Conservation (phyloP, 2,888 invertebrate species). For the Xylophagus ater region DNA sequence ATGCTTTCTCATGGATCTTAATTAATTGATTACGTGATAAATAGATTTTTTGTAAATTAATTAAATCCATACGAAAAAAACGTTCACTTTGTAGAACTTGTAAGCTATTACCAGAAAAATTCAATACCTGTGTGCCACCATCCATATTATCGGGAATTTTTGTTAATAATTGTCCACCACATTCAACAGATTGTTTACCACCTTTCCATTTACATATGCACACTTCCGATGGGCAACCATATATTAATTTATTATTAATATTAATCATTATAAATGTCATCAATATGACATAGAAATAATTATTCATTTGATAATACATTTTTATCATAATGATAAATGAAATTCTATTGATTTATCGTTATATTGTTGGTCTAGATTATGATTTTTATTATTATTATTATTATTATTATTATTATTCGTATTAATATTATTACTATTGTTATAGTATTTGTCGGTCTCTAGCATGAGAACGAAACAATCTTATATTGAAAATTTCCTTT, state of each 20-base stretch:
- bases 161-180: conserved; percentile 64
- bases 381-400: neutral
- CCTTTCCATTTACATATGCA: conserved; percentile 89
- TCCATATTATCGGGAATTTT: conserved; percentile 70
- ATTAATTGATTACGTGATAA: conserved; percentile 66
- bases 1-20: conserved; percentile 67
- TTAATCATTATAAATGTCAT: conserved; percentile 11
- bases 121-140: conserved; percentile 75
- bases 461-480: neutral
- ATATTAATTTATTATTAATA: conserved; percentile 10
- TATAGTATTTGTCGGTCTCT: no score
- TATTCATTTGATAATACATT: conserved; percentile 12
- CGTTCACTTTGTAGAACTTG: conserved; percentile 66
- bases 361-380: no score
- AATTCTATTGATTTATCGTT: conserved; percentile 5
- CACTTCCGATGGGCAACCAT: conserved; percentile 53
- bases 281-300: conserved; percentile 10
- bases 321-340: conserved; percentile 13
- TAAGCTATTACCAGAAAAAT: conserved; percentile 73
- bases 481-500: neutral
- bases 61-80: conserved; percentile 65
- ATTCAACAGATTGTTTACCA: conserved; percentile 84
- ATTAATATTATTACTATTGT: neutral
- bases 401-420: neutral
- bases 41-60: conserved; percentile 80